Evolutionary conservation across 2,113 vertebrate genomes (phyloP), one percentile per base, ranked within the genome.

Genomic region (Tautogolabrus adspersus): DNA sequence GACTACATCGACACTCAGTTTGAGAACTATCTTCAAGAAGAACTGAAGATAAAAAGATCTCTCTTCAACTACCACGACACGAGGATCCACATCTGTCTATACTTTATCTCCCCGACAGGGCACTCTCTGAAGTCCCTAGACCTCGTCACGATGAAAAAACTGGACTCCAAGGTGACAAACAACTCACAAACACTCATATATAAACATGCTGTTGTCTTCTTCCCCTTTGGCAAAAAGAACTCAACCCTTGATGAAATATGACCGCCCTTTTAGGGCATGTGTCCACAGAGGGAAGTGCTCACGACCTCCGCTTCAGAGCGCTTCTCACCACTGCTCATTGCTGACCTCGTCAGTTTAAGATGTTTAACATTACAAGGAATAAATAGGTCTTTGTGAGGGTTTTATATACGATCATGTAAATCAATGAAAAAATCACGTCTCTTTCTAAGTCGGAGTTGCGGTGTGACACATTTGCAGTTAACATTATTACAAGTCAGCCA

Each of bases 1-100:
- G 97, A 99, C 89, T 99, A 99, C 94, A 99, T 99, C 86, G 97
- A 99, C 57, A 96, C 96, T 61, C 97, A 99, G 95, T 99, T 99
- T 93, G 98, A 99, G 92, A 98, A 95, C 82, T 99, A 98, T 87
- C 94, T 99, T 18, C 98, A 99, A 93, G 98, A 99, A 34, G 98
- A 99, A 89, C 91, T 99, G 91, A 99, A 99, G 83, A 99, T 99
- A 88, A 97, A 97, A n/a, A 96, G 98, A 1, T 98, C 97, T 0
- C 96, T 99, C n/a, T 98, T 97, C 51, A 96, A 99, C 94, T 99
- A 97, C 85, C 98, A 99, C 0, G 98, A 99, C 95, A 97, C 97
- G 0, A 94, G 97, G 90, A 96, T 99, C 79, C 98, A 99, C 0
- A 97, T 98, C 74, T 99, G 98, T 88, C 96, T 99, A n/a, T 99